phyloP scores from a whole-genome alignment of 2,797 vertebrate species.

The Acanthis flammea region DNA sequence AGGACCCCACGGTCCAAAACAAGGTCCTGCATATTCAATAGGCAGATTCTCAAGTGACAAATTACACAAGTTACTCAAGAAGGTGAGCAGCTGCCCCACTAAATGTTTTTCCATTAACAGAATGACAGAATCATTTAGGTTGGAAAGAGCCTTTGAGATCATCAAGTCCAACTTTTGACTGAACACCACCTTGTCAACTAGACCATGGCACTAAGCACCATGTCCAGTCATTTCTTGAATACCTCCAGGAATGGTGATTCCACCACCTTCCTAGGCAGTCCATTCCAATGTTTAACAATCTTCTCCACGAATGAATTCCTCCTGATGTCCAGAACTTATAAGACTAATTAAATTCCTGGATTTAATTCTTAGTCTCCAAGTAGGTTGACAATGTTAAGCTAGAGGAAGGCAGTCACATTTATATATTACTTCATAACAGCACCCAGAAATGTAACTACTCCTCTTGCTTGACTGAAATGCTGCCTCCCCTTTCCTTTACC shows the following conservation, averaged over 20 bases:
- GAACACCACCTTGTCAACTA: neutral
- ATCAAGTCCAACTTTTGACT: neutral
- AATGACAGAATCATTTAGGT: neutral
- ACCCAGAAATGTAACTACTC: fast-evolving
- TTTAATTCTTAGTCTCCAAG: neutral
- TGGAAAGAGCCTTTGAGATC: neutral
- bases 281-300: neutral
- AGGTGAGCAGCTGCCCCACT: neutral
- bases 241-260: neutral
- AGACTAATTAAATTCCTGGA: neutral
- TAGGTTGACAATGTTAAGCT: neutral
- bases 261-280: neutral
- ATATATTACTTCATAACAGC: neutral
- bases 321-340: neutral
- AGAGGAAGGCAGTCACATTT: neutral
- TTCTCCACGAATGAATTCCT: neutral
- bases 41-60: neutral
- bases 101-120: neutral
- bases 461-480: neutral
- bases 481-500: neutral
- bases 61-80: neutral
- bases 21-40: neutral
- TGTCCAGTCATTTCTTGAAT: neutral
- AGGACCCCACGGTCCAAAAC: neutral
- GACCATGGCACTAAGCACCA: neutral